Evolutionary conservation across 2,797 vertebrate genomes (phyloP).

Genomic region (Spatula clypeata): DNA sequence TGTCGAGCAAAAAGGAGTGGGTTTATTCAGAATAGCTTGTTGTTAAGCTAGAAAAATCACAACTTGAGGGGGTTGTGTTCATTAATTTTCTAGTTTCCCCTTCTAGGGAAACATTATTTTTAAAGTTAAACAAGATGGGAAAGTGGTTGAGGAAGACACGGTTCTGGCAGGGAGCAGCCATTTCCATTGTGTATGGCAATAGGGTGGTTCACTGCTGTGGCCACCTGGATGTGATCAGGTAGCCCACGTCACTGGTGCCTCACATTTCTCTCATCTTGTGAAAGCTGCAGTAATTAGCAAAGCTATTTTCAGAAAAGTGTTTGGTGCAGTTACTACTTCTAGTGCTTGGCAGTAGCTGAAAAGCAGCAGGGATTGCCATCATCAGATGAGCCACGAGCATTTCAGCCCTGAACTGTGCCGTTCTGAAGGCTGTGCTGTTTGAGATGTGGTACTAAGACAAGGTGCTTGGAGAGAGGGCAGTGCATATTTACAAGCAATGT

Average conservation of each 20-base stretch:
- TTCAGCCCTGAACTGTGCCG: accelerated
- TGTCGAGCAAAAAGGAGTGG: background rate
- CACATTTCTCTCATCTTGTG: background rate
- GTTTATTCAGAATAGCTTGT: background rate
- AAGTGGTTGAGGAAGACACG: background rate
- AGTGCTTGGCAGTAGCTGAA: background rate
- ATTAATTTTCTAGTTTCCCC: background rate
- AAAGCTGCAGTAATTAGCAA: background rate
- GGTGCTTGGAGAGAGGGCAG: accelerated
- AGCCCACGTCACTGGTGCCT: background rate
- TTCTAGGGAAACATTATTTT: background rate
- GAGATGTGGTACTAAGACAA: background rate
- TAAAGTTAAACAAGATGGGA: background rate
- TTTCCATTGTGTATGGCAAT: background rate
- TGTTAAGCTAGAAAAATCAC: background rate
- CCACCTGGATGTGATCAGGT: background rate
- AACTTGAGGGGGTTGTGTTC: background rate
- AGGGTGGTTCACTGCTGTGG: background rate
- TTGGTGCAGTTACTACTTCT: background rate
- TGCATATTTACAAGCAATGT: background rate
- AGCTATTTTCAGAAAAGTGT: background rate
- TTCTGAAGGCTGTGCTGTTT: background rate
- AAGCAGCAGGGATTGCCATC: background rate
- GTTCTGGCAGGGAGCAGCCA: background rate
- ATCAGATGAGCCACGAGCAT: background rate